phyloP scores from a whole-genome alignment of 1,140 invertebrate genomes.

The Dendrolimus punctatus region DNA sequence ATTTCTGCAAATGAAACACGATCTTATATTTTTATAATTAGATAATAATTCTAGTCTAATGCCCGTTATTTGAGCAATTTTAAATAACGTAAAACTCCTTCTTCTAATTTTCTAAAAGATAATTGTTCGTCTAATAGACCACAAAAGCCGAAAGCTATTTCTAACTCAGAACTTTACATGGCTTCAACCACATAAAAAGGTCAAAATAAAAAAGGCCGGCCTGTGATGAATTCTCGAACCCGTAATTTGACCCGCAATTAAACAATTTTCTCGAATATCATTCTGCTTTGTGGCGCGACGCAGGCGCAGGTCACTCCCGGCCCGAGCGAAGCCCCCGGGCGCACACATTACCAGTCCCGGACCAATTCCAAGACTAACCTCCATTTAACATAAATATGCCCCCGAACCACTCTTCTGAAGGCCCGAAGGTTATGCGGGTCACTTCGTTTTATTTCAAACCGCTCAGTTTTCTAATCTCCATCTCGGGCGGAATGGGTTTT shows the following conservation, averaged over 20 bases:
- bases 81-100: too few relatives aligned
- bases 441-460: slow-evolving; percentile 7
- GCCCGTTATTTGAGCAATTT: too few relatives aligned
- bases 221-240: slow-evolving; percentile 18
- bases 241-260: slow-evolving; percentile 63
- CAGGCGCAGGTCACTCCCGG: slow-evolving; percentile 43
- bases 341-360: slow-evolving; percentile 47
- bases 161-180: slow-evolving; percentile 7
- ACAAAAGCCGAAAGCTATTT: too few relatives aligned
- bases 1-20: too few relatives aligned
- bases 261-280: slow-evolving; percentile 67
- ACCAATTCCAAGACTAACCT: slow-evolving; percentile 51
- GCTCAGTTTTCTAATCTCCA: slow-evolving; percentile 15
- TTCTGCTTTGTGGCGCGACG: slow-evolving; percentile 38
- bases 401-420: slow-evolving; percentile 46
- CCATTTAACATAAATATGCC: slow-evolving; percentile 67
- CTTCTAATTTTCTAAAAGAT: too few relatives aligned
- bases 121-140: too few relatives aligned
- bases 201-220: slow-evolving; percentile 13
- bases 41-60: too few relatives aligned
- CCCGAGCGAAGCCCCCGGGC: slow-evolving; percentile 32
- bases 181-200: slow-evolving; percentile 13
- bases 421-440: slow-evolving; percentile 15
- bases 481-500: slow-evolving; percentile 10
- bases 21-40: too few relatives aligned